Evolutionary conservation across 2,797 vertebrate genomes (phyloP), one percentile per base, ranked within the genome.

Genomic region (Tokudaia muenninki): DNA sequence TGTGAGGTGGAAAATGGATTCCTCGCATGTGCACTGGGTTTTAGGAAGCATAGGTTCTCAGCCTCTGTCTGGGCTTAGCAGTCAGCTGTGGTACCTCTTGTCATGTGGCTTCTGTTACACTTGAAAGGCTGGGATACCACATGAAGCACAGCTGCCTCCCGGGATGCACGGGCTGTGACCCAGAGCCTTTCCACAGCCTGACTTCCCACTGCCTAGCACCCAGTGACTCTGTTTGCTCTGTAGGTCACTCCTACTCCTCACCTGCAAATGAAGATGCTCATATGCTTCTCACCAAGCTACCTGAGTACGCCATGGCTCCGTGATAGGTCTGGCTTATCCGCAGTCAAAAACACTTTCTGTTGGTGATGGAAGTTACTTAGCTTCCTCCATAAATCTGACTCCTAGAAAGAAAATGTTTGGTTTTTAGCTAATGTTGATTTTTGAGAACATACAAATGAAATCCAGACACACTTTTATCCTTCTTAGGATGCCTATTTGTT

Each of bases 11-110:
- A 94, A 89, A 83, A 84, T 70, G 50, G 67, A 12, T 57, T 81
- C 65, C 41, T 41, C 57, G 22, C 41, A 24, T n/a, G n/a, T 75
- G 37, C 6, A 31, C 34, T 87, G 67, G 50, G 26, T 91, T 88
- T 31, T 78, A 34, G 67, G 63, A 52, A 82, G 26, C 50, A 55
- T 22, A 41, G 24, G 84, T 75, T 94, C 90, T 93, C 80, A 84
- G 61, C 57, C 72, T 93, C 10, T 21, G 92, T 93, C 10, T 21
- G 92, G 84, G 57, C n/a, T 41, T 44, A 91, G 17, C 29, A 0
- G 4, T 81, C 82, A 50, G 19, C 37, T 52, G 83, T 31, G 5
- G 29, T 19, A 44, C 34, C 10, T 37, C 17, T 22, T 44, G n/a
- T 16, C 75, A 57, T 24, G 13, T 34, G 37, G 29, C 70, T 84